Percentiles rank a stretch among this genome's conserved stretches.
phyloP scores from a whole-genome alignment of 2,888 invertebrate species.

The Chloroclystis v-ata region DNA sequence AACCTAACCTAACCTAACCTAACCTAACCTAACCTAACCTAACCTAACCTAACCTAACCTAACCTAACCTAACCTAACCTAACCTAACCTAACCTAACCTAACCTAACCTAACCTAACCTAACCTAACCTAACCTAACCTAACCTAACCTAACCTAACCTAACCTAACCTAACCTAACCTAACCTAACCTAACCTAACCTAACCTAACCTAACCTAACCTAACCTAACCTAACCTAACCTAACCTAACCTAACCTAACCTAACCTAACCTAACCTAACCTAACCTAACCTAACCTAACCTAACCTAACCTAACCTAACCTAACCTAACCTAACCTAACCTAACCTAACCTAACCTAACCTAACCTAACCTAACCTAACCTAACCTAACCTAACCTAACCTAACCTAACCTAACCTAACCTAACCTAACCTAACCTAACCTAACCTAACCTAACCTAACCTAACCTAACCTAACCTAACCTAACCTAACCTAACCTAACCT shows the following conservation, averaged over 20 bases:
- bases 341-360: no score
- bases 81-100: slow-evolving; percentile 26
- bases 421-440: slow-evolving; percentile 26
- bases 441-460: slow-evolving; percentile 24
- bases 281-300: no score
- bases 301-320: no score
- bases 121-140: slow-evolving; percentile 21
- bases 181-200: slow-evolving; percentile 27
- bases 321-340: background rate
- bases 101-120: slow-evolving; percentile 24
- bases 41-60: slow-evolving; percentile 28
- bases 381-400: slow-evolving; percentile 28
- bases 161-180: slow-evolving; percentile 25
- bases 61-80: slow-evolving; percentile 29
- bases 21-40: slow-evolving; percentile 11
- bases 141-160: slow-evolving; percentile 24
- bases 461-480: slow-evolving; percentile 21
- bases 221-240: slow-evolving; percentile 27
- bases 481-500: slow-evolving; percentile 24
- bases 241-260: slow-evolving; percentile 18
- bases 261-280: slow-evolving; percentile 19
- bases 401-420: slow-evolving; percentile 29
- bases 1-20: no score
- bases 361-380: slow-evolving; percentile 11
- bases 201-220: slow-evolving; percentile 27